Evolutionary conservation across 2,113 vertebrate species (phyloP), one percentile per base, ranked within the genome.

Genomic region (Equus quagga): DNA sequence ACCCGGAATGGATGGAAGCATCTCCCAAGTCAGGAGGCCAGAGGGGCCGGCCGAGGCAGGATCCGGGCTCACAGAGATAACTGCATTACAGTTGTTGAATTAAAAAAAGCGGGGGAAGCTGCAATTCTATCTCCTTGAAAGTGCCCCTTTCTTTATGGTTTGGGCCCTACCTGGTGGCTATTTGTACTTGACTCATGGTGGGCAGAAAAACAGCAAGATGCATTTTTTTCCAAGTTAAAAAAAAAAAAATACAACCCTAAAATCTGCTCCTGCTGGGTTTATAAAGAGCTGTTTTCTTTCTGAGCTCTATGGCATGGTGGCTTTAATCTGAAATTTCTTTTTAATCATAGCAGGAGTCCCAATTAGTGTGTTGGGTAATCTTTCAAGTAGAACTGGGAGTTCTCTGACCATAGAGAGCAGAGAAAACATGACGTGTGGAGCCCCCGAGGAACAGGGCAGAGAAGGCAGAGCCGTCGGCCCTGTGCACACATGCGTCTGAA

Each of bases 261-360:
- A 99, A 97, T 91, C 94, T 83, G 6, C 89, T 97, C 98, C 98
- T 97, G 98, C 99, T 99, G 99, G 69, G 98, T 97, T 98, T 98
- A 86, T 98, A 98, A 99, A 98, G 98, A 98, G 98, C 98, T 98
- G 98, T 98, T 99, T 99, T 99, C 98, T 98, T 98, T 98, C 97
- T 82, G 96, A 97, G 99, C 98, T 95, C 94, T 97, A 95, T 78
- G 95, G 98, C 97, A 78, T 98, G 98, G 98, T 65, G 13, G 98
- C 96, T 97, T 96, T 99, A 98, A 99, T 99, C 99, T 98, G 98
- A 98, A 99, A 99, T 99, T 98, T 98, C 98, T 98, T 99, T 99
- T 98, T 99, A 99, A 99, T 99, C 99, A 98, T 99, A 99, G 99
- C 98, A 0, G 99, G 99, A 98, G 98, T 98, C 98, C 98, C 98